These are phyloP conservation scores for Notechis scutatus DNA, from an alignment of 2,113 vertebrate genomes.

Conservation along the genomic window DNA sequence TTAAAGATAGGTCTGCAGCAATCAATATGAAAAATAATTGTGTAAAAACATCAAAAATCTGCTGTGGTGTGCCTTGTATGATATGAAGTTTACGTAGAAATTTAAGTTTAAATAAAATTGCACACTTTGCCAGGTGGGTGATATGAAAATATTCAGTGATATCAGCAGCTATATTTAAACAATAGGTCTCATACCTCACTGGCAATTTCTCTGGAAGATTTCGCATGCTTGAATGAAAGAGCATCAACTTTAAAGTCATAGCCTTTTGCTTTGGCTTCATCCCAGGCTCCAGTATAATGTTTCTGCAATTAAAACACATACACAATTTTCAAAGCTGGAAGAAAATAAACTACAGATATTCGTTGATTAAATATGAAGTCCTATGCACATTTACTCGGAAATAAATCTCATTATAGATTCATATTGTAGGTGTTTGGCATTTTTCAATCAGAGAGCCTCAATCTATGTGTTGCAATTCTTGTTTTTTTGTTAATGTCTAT, in stretches of 20 bases:
- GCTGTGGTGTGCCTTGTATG: neutral
- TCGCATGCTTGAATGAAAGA: conserved; percentile 72
- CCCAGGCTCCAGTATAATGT: conserved; percentile 75
- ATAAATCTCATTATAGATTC: neutral
- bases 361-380: neutral
- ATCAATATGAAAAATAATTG: neutral
- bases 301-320: conserved; percentile 66
- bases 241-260: conserved; percentile 74
- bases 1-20: neutral
- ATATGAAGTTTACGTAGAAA: neutral
- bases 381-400: neutral
- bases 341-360: neutral
- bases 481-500: neutral
- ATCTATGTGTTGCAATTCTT: neutral
- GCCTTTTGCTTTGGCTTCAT: conserved; percentile 68
- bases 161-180: rapidly evolving
- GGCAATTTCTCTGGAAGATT: conserved; percentile 74
- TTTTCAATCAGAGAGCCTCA: neutral
- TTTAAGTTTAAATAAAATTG: neutral
- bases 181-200: conserved; percentile 74
- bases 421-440: neutral
- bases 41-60: neutral
- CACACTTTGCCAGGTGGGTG: neutral
- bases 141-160: neutral
- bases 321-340: neutral